These are phyloP conservation scores for Lamellibrachia luymesi DNA, from an alignment of 1,140 invertebrate genomes.

Conservation along the genomic window DNA sequence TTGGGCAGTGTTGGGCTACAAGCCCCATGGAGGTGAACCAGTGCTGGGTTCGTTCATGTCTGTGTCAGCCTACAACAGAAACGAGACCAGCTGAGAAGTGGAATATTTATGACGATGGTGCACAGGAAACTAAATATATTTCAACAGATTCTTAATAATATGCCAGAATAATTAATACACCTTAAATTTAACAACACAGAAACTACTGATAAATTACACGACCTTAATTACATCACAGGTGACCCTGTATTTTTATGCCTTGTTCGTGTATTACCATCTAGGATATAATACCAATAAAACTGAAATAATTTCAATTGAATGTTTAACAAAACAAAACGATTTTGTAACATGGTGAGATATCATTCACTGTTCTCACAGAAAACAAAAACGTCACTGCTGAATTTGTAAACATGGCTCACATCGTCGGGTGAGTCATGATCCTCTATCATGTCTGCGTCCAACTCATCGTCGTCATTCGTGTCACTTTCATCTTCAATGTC, in stretches of 20 bases:
- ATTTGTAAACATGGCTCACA: background rate
- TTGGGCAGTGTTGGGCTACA: background rate
- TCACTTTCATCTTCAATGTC: slow-evolving; percentile 35
- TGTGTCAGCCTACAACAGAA: slow-evolving; percentile 21
- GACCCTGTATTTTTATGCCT: background rate
- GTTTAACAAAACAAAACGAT: background rate
- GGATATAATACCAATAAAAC: too few species aligned
- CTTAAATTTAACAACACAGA: too few species aligned
- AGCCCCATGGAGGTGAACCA: slow-evolving; percentile 20
- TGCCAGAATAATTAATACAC: too few species aligned
- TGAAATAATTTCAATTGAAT: too few species aligned
- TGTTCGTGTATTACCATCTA: too few species aligned
- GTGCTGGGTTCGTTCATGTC: slow-evolving; percentile 23
- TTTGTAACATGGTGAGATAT: background rate
- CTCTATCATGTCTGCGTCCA: slow-evolving; percentile 32
- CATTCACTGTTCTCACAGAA: background rate
- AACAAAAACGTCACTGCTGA: background rate
- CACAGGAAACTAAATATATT: too few species aligned
- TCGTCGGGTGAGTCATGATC: slow-evolving; percentile 32
- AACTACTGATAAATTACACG: too few species aligned
- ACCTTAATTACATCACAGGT: too few species aligned
- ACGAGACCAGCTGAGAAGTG: background rate
- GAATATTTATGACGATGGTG: background rate
- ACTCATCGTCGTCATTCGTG: slow-evolving; percentile 34
- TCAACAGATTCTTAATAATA: too few species aligned